Evolutionary conservation across 1,140 invertebrate genomes (phyloP).

Genomic region (Probaryconus sp.): DNA sequence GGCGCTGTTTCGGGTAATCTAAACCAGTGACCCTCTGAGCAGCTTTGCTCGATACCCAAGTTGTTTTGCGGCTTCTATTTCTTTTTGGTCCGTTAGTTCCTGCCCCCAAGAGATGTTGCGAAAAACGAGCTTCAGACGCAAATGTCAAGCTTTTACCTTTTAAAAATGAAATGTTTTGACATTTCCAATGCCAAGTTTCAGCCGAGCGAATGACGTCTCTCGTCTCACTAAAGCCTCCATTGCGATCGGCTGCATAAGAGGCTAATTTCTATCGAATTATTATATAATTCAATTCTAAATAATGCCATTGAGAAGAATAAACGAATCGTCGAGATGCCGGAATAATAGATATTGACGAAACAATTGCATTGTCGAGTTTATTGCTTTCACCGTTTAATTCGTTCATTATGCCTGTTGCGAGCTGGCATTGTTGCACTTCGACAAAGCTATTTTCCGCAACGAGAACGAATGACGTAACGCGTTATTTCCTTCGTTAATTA

Average conservation of each 20-base stretch:
- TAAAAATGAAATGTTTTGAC: slow-evolving; percentile 38
- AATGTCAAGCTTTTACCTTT: slow-evolving; percentile 48
- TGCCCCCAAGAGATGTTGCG: not conserved
- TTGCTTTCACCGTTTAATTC: slow-evolving; percentile 38
- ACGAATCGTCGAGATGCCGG: slow-evolving; percentile 31
- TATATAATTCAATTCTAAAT: slow-evolving; percentile 34
- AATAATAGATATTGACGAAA: slow-evolving; percentile 21
- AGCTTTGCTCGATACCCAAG: not conserved
- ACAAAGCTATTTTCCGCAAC: slow-evolving; percentile 20
- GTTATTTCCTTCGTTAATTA: slow-evolving; percentile 12
- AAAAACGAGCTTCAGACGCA: not conserved
- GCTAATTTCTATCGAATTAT: slow-evolving; percentile 16
- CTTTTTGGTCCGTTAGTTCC: slow-evolving; percentile 8
- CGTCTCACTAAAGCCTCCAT: not conserved
- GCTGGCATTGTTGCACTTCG: slow-evolving; percentile 23
- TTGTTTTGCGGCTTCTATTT: not conserved
- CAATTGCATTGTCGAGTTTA: slow-evolving; percentile 27
- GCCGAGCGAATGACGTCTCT: slow-evolving; percentile 7
- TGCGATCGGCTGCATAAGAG: slow-evolving; percentile 1
- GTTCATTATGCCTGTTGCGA: slow-evolving; percentile 23
- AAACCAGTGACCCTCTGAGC: slow-evolving; percentile 20
- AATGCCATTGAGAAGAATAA: slow-evolving; percentile 22
- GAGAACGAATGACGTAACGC: slow-evolving; percentile 1
- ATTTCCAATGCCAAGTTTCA: slow-evolving; percentile 28
- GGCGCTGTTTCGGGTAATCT: slow-evolving; percentile 42